Base-by-base conservation (phyloP, 2,888 invertebrate species). In the Drosophila rubida region DNA sequence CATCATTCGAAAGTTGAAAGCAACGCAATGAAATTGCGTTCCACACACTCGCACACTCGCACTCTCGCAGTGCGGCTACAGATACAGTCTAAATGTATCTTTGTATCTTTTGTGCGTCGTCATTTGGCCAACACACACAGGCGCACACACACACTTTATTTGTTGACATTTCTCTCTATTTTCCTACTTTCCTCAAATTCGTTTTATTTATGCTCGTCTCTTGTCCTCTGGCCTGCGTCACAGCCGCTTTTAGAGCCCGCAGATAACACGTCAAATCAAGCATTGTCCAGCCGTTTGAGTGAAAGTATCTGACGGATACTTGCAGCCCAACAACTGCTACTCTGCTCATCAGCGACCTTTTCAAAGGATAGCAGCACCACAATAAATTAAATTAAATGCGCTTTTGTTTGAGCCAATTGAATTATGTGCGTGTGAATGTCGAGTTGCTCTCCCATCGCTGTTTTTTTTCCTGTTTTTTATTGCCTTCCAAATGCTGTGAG, bases 361-460 rank as follows among this genome's bases (percentile, higher is more conserved):
- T 46, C 60, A 66, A 82, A 83, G 80, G 80, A 80, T 68, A 78
- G 58, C 63, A 37, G 48, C 22, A 45, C 48, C 73, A 75, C 71
- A 86, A 86, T 87, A 86, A 86, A 87, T 86, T 86, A 86, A 80
- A 84, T 77, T 76, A 78, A 84, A 88, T 88, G 84, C 81, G 81
- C 78, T 87, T 87, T 86, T 84, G 81, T 86, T 86, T 84, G 76
- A 70, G 69, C 76, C 86, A 82, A 89, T 89, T 89, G 88, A 89
- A 89, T 89, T 89, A 89, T 89, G 90, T 86, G 87, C 90, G 87
- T 89, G 90, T 87, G 88, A 89, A 89, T 85, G 75, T 65, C 72
- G 62, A 63, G 78, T 70, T 51, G 54, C 59, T 50, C 51, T 49
- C 30, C 59, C 63, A 25, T 55, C 57, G 37, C 57, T 49, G 44